Evolutionary conservation across 2,113 vertebrate species (phyloP), one percentile per base, ranked within the genome.

Genomic region (Pseudolaguvia tuberculata): DNA sequence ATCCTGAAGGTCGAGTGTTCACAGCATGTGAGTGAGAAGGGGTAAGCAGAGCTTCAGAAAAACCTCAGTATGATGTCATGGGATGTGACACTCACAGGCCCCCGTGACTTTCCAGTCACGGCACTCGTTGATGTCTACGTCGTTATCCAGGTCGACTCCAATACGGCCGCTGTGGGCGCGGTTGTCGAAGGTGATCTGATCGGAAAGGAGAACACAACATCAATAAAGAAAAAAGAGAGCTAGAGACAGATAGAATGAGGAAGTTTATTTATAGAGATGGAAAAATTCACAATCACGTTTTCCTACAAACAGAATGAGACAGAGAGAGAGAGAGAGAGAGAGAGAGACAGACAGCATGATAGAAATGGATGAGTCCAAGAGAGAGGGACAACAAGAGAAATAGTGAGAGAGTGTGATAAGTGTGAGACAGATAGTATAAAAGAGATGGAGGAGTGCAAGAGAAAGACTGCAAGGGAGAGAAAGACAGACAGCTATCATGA

Each of bases 121-220:
- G 86, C 97, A 98, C 84, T 99, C 94, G 57, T 88, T 92, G 83
- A 98, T 96, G 0, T 92, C 88, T 78, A 96, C 93, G 23, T 96
- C 91, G 0, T 90, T 94, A 80, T 97, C 94, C 79, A 99, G 88
- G 63, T 90, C 89, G 58, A 99, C 89, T 86, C 91, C 93, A 78
- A 99, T 95, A 86, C 92, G 92, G 84, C 97, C 97, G 68, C 96
- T 99, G 82, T 98, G 96, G 67, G 88, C 94, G 82, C 89, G 90
- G 85, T 99, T 98, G 89, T 95, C 87, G 69, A 96, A 96, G 13
- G 87, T 88, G 79, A 98, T 94, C 97, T 99, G 84, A 56, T 14
- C 12, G 21, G 42, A 56, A 20, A 7, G 1, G 8, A 45, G 48
- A 31, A 47, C 14, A 20, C 1, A 21, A 45, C 23, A 23, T 5